Base-by-base conservation (phyloP, 1,140 invertebrate species). In the Rhyzopertha dominica region DNA sequence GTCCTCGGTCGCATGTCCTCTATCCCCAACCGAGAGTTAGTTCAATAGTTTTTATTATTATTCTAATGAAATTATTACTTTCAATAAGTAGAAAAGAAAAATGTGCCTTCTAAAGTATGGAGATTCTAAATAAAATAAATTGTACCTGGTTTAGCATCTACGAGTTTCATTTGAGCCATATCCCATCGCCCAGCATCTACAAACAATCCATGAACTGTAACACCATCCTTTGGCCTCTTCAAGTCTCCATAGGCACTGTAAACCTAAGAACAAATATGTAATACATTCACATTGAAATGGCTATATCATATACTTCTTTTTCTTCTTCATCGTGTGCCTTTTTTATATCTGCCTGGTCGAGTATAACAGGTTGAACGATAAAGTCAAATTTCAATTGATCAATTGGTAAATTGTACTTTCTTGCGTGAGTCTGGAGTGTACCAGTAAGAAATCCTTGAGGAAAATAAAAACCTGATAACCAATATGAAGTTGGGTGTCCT, bases 401-500 rank as follows among this genome's bases (percentile, higher is more conserved):
- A 22, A 94, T 92, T 1, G 91, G 88, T 30, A 88, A 75, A 22
- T 80, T 75, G 51, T 90, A 86, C 56, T 85, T 85, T 24, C 90
- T 72, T 1, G 90, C 86, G 66, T 82, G 84, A 1, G 89, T 89
- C 69, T 94, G 91, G 34, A 92, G 68, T 10, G 84, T 78, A 3
- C 87, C 89, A 4, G 90, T 94, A 41, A 94, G 74, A 60, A 95
- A 88, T 25, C 89, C 89, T 76, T 94, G 90, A 0, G 90, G 89
- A 63, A 92, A 94, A 65, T 88, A 95, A 57, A 94, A 82, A 12
- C 90, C 91, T 25, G 89, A 88, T 20, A 95, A 66, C 91, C 90
- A 95, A 61, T 82, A 93, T 4, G 88, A 91, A 23, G 76, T 73
- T 8, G 87, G 87, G n/a, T 69, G 70, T 4, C 78, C 80, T 7